phyloP scores from a whole-genome alignment of 2,888 invertebrate species.

The Lobophora halterata region DNA sequence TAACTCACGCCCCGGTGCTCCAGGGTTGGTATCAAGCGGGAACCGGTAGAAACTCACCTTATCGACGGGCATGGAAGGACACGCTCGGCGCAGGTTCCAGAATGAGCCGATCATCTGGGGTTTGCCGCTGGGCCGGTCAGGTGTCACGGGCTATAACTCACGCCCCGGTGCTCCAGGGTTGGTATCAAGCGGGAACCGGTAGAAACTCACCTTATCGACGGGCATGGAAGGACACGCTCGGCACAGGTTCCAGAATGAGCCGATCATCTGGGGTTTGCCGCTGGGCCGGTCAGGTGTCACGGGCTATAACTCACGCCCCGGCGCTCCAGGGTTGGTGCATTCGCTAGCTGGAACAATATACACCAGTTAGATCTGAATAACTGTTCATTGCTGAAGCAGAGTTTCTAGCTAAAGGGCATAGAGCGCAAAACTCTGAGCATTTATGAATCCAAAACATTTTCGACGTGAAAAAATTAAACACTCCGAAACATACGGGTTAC shows the following conservation, averaged over 20 bases:
- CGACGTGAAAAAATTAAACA: no score
- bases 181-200: constrained; percentile 24
- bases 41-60: no score
- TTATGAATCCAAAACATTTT: no score
- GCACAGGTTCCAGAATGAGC: constrained; percentile 98
- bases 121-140: constrained; percentile 61
- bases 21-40: no score
- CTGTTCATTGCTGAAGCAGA: no score
- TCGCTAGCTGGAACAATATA: constrained; percentile 56
- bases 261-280: constrained; percentile 91
- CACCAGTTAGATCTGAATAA: not conserved
- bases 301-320: constrained; percentile 54
- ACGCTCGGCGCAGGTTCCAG: constrained; percentile 98
- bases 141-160: constrained; percentile 45
- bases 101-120: constrained; percentile 97
- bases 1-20: no score
- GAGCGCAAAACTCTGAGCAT: no score
- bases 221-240: constrained; percentile 98
- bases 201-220: constrained; percentile 92
- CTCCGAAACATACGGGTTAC: no score
- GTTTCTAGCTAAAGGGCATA: no score
- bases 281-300: constrained; percentile 48
- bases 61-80: constrained; percentile 91
- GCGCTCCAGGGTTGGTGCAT: constrained; percentile 53
- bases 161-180: constrained; percentile 46